Evolutionary conservation across 35 echinoderm and acorn worm species (phyloP).

Genomic region (Apostichopus californicus): DNA sequence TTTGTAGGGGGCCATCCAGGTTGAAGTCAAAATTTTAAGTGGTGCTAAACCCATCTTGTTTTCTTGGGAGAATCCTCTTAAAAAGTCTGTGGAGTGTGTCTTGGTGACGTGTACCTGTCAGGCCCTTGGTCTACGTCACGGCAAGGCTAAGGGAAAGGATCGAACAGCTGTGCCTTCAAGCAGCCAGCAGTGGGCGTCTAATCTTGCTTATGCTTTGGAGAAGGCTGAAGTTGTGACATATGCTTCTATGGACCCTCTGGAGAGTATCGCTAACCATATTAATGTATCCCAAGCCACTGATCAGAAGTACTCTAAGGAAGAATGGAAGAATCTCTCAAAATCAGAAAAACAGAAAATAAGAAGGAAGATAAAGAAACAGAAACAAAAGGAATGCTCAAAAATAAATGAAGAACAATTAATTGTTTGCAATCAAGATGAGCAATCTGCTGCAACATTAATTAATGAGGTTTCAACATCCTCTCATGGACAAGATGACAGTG

Average conservation of each 20-base stretch:
- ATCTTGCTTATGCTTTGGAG: constrained; percentile 25
- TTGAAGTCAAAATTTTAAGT: constrained; percentile 19
- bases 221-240: constrained; percentile 23
- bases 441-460: not conserved
- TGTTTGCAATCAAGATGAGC: not conserved
- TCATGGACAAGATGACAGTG: not conserved
- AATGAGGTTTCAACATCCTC: not conserved
- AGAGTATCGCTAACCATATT: not conserved
- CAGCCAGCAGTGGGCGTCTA: constrained; percentile 25
- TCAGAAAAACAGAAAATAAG: not conserved
- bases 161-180: not conserved
- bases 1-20: constrained; percentile 32
- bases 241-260: not conserved
- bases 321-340: not conserved
- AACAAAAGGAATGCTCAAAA: not conserved
- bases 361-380: not conserved
- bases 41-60: constrained; percentile 5
- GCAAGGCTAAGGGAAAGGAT: not conserved
- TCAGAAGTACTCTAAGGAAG: not conserved
- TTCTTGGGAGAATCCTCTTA: constrained; percentile 5
- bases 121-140: not conserved
- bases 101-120: constrained; percentile 23
- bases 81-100: not conserved
- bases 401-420: not conserved
- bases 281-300: not conserved